A percentile compares a stretch with the other conserved stretches of the same genome.
phyloP scores from a whole-genome alignment of 2,797 vertebrate species.

The Tauraco hartlaubi region DNA sequence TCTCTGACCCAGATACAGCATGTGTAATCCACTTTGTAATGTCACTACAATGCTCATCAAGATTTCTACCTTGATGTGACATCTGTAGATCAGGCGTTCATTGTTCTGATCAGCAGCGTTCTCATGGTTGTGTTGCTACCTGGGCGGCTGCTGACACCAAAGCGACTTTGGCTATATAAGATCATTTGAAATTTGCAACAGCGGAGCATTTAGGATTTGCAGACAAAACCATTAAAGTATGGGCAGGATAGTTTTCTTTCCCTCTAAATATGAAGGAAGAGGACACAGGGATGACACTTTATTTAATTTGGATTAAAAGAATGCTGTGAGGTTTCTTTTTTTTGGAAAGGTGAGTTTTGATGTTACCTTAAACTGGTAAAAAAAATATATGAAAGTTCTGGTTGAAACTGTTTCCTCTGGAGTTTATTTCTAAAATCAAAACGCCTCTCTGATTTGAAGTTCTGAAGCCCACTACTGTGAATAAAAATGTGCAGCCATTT shows the following conservation, averaged over 20 bases:
- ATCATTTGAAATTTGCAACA: slow-evolving; percentile 78
- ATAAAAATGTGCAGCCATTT: slow-evolving; percentile 72
- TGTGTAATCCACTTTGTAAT: slow-evolving; percentile 76
- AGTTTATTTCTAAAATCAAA: slow-evolving; percentile 85
- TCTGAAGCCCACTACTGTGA: slow-evolving; percentile 81
- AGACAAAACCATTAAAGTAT: slow-evolving; percentile 79
- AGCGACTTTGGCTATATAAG: slow-evolving; percentile 73
- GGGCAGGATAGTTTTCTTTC: slow-evolving; percentile 66
- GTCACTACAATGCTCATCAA: slow-evolving; percentile 74
- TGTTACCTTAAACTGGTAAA: slow-evolving; percentile 72
- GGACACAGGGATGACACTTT: slow-evolving; percentile 75
- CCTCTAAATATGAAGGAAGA: slow-evolving; percentile 77
- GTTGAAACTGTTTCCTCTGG: slow-evolving; percentile 81
- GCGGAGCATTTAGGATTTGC: slow-evolving; percentile 71
- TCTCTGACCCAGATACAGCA: slow-evolving; percentile 78
- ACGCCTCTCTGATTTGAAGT: slow-evolving; percentile 83
- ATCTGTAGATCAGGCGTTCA: slow-evolving; percentile 71
- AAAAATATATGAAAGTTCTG: slow-evolving; percentile 71
- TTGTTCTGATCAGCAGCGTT: slow-evolving; percentile 75
- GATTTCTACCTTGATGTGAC: slow-evolving; percentile 76
- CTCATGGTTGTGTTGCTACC: slow-evolving; percentile 69
- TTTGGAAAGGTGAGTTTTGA: slow-evolving; percentile 77
- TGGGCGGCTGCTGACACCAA: slow-evolving; percentile 73
- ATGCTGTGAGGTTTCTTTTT: slow-evolving; percentile 70
- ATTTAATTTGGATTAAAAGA: slow-evolving; percentile 80